Evolutionary conservation across 2,797 vertebrate genomes (phyloP).

Genomic region (Micropoecilia bifurca): DNA sequence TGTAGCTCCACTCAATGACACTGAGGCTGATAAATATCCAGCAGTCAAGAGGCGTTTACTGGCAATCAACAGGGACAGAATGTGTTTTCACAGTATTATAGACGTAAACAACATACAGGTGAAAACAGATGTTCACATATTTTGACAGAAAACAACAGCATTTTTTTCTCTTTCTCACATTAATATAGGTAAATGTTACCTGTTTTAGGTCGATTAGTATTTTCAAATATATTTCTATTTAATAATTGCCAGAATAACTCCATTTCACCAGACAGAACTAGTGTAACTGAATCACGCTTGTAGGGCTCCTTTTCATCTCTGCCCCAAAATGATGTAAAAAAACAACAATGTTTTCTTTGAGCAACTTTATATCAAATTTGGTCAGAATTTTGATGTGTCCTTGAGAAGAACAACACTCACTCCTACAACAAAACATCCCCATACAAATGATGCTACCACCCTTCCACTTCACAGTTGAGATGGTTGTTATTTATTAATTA

Average conservation of each 20-base stretch:
- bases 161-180: not conserved
- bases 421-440: not conserved
- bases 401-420: not conserved
- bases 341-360: not conserved
- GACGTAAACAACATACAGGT: not conserved
- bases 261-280: not conserved
- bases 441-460: not conserved
- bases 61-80: slow-evolving; percentile 6
- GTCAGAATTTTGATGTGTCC: not conserved
- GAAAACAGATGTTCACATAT: not conserved
- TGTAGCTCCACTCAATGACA: slow-evolving; percentile 30
- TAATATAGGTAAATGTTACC: not conserved
- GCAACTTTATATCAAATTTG: not conserved
- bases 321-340: not conserved
- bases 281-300: not conserved
- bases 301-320: not conserved
- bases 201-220: not conserved
- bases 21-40: slow-evolving; percentile 25
- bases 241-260: not conserved
- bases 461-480: not conserved
- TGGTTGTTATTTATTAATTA: not conserved
- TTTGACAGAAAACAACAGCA: not conserved
- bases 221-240: too few species aligned
- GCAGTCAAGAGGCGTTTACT: not conserved
- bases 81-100: slow-evolving; percentile 10